Evolutionary conservation across 1,140 invertebrate species (phyloP).

Genomic region (Tetraneura akinire): DNA sequence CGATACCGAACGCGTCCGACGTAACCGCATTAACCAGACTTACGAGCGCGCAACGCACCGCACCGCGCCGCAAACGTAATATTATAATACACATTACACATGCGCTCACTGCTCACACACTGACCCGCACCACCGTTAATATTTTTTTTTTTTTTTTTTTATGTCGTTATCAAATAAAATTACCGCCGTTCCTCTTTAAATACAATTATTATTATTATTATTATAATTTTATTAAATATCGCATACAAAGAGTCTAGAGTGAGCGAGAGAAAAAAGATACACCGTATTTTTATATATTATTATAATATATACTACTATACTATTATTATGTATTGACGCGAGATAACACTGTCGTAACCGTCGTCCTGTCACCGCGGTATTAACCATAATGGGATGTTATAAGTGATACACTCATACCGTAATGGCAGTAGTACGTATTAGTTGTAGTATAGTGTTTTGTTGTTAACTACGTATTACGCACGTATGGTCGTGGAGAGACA

Average conservation of each 20-base stretch:
- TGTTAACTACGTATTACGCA: neutral
- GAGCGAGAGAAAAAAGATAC: too few species aligned
- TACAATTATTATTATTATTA: constrained; percentile 23
- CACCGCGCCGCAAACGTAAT: too few species aligned
- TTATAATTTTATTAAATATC: constrained; percentile 5
- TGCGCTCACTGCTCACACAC: neutral
- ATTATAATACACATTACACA: too few species aligned
- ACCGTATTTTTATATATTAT: too few species aligned
- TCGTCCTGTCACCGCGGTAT: neutral
- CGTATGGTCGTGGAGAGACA: neutral
- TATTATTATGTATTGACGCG: neutral
- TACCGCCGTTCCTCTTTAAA: constrained; percentile 8
- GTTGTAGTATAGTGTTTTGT: neutral
- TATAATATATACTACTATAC: too few species aligned
- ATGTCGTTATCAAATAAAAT: constrained; percentile 21
- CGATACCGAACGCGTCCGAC: constrained; percentile 46
- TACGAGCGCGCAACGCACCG: neutral
- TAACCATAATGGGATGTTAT: neutral
- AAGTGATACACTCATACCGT: neutral
- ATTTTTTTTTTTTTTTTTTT: too few species aligned
- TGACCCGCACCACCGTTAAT: neutral
- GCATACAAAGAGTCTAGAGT: too few species aligned
- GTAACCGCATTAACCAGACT: constrained; percentile 46
- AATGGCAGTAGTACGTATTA: neutral
- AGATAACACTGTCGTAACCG: neutral